These are phyloP conservation scores for Micrastur ruficollis DNA, from an alignment of 2,797 vertebrate species.

Conservation along the genomic window DNA sequence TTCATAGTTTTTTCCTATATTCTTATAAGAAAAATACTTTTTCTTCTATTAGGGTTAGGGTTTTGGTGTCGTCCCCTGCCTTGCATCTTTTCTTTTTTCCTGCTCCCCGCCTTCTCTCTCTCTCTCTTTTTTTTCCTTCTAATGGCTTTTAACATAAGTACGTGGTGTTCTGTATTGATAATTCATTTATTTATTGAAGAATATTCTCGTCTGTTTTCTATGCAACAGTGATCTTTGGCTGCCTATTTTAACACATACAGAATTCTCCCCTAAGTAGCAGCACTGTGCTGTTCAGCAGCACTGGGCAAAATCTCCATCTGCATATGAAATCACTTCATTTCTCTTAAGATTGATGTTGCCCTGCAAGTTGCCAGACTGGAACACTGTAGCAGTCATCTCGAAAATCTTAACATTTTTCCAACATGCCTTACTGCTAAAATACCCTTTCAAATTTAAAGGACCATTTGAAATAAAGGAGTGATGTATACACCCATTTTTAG, in stretches of 20 bases:
- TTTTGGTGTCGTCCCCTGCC: neutral
- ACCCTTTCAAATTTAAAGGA: neutral
- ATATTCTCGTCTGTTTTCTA: conserved; percentile 5
- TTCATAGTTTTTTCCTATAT: neutral
- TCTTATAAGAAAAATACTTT: neutral
- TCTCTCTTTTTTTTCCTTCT: too few species aligned
- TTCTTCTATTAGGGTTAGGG: neutral
- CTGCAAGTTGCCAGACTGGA: conserved; percentile 42
- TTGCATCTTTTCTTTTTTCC: neutral
- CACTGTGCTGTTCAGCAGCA: neutral
- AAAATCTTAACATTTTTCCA: conserved; percentile 28
- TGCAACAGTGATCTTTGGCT: conserved; percentile 23
- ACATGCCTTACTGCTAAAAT: neutral
- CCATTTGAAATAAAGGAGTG: neutral
- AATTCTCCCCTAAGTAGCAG: conserved; percentile 8
- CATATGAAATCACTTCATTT: conserved; percentile 38
- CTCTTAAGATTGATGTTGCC: conserved; percentile 42
- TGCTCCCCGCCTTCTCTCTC: too few species aligned
- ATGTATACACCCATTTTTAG: neutral
- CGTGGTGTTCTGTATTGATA: neutral
- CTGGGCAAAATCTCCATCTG: conserved; percentile 40
- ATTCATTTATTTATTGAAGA: neutral
- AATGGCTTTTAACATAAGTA: neutral
- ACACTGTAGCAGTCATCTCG: conserved; percentile 25
- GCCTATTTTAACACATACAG: neutral